Evolutionary conservation across 35 echinoderm and acorn worm species (phyloP), one percentile per base, ranked within the genome.

Genomic region (Nesometra sesokonis): DNA sequence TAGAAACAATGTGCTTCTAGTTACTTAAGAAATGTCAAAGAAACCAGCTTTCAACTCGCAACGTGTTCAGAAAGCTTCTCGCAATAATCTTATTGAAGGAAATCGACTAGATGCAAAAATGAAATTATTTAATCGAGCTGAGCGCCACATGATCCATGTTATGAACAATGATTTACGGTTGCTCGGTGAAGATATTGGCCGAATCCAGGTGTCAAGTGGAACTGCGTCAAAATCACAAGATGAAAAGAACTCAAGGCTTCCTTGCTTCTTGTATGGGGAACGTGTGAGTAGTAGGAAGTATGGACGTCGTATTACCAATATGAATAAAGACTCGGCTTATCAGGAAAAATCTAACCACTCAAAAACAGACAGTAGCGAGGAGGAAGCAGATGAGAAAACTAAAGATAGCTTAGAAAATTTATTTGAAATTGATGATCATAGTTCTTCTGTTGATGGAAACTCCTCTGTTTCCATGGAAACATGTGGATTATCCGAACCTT

Each of bases 221-320:
- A 83, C 30, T 30, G 78, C 82, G 0, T 47, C 77, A 11, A 79
- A 57, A 5, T 84, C 82, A 0, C 80, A 86, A 0, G 47, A 79
- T 21, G 37, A 38, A 0, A 36, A 88, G 17, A 86, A 93, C 27
- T 80, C 82, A 38, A 82, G 79, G 3, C 76, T 84, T 0, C 85
- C 89, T 33, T 91, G 85, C 33, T 97, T 93, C 46, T 91, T 97
- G 91, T 97, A 97, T 30, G 94, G 94, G 0, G 84, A 91, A 37
- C 87, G 94, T 30, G 76, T 93, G 17, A 82, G 91, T 47, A 97
- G 94, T 77, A 86, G 89, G 11, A 88, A 88, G 46, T 93, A 93
- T 67, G 87, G 86, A 78, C 8, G 52, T 2, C 8, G 2, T 67
- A 67, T 67, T 27, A 67, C 52, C 2, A 67, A 17, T 5, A 17